These are phyloP conservation scores for Meteorus sp. DNA, from an alignment of 1,140 invertebrate species.

Conservation along the genomic window DNA sequence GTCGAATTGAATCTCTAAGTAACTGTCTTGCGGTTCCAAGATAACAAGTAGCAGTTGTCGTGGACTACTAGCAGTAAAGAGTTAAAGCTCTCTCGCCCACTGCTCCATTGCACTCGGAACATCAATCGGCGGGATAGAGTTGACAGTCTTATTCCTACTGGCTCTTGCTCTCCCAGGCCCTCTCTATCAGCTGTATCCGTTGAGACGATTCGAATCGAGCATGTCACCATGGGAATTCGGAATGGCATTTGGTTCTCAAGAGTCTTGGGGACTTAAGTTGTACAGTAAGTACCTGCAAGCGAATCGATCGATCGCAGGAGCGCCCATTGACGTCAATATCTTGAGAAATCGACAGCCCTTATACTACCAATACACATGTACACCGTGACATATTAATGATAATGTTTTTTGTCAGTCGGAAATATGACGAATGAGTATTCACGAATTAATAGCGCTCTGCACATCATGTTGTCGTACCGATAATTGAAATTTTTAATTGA, in stretches of 20 bases:
- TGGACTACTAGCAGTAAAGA: neutral
- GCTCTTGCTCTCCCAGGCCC: too few relatives aligned
- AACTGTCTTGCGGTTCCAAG: conserved; percentile 2
- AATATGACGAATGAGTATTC: too few relatives aligned
- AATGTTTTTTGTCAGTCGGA: too few relatives aligned
- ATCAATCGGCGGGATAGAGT: too few relatives aligned
- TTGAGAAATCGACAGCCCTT: conserved; percentile 1
- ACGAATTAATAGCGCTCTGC: too few relatives aligned
- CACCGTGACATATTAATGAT: too few relatives aligned
- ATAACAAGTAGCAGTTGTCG: neutral
- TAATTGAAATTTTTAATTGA: too few relatives aligned
- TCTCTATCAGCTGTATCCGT: neutral
- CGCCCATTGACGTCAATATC: conserved; percentile 1
- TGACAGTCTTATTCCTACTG: too few relatives aligned
- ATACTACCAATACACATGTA: too few relatives aligned
- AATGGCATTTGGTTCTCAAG: conserved; percentile 19
- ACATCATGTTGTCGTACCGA: too few relatives aligned
- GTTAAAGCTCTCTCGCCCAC: neutral
- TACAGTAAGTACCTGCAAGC: too few relatives aligned
- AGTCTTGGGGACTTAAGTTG: conserved; percentile 10
- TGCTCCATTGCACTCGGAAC: neutral
- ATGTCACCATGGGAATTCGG: conserved; percentile 16
- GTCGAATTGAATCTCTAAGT: conserved; percentile 13
- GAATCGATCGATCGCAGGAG: neutral
- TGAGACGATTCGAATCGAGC: conserved; percentile 12